A percentile compares a stretch with the other conserved stretches of the same genome.
These are phyloP conservation scores for Itoplectis maculator DNA, from an alignment of 2,888 invertebrate species.

Conservation along the genomic window DNA sequence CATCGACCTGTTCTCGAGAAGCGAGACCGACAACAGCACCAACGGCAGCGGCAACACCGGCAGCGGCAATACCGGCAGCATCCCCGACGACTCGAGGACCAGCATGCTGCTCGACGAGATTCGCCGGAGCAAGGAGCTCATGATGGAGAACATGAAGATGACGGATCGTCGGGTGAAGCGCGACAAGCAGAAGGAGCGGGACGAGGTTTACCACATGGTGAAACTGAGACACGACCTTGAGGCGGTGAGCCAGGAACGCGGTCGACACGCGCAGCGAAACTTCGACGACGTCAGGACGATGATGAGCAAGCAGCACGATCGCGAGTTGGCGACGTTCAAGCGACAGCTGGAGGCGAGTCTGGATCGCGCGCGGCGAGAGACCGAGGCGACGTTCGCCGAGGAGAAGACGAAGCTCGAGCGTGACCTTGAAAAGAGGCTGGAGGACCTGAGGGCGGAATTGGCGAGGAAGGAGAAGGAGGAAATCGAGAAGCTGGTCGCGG, in stretches of 20 bases:
- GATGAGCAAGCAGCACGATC: constrained; percentile 83
- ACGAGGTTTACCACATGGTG: constrained; percentile 70
- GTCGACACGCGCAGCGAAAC: constrained; percentile 56
- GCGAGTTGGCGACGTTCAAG: constrained; percentile 86
- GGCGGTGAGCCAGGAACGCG: constrained; percentile 78
- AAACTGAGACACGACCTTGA: constrained; percentile 71
- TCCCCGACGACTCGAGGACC: constrained; percentile 69
- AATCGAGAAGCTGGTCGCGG: constrained; percentile 76
- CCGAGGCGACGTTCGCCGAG: constrained; percentile 83
- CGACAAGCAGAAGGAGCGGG: constrained; percentile 69
- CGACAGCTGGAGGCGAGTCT: constrained; percentile 86
- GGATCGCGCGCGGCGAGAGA: constrained; percentile 80
- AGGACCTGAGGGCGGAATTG: constrained; percentile 85
- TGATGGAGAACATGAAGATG: constrained; percentile 76
- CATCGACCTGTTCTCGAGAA: constrained; percentile 80
- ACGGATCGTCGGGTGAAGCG: constrained; percentile 62
- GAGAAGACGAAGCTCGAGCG: constrained; percentile 85
- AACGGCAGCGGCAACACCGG: too few species aligned
- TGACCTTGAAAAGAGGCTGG: constrained; percentile 84
- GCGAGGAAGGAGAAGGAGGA: constrained; percentile 83
- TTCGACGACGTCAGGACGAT: constrained; percentile 83
- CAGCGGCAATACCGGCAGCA: constrained; percentile 70
- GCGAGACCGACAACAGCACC: constrained; percentile 76
- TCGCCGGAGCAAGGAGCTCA: constrained; percentile 74
- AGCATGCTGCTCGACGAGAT: constrained; percentile 75